These are phyloP conservation scores for Bos javanicus DNA, from an alignment of 2,113 vertebrate species.

Conservation along the genomic window DNA sequence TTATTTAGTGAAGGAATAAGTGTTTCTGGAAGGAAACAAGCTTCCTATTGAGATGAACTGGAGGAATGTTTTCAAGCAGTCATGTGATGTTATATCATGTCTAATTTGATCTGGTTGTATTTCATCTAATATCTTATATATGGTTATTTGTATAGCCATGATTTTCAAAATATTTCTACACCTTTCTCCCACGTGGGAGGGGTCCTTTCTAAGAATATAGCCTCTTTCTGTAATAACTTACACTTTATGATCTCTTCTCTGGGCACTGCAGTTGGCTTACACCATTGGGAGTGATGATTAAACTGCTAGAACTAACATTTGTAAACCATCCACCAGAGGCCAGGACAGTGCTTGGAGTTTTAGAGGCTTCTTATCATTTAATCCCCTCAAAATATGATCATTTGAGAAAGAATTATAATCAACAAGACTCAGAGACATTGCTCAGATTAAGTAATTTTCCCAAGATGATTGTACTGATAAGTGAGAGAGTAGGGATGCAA, in stretches of 20 bases:
- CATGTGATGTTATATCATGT: not conserved
- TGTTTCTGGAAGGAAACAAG: not conserved
- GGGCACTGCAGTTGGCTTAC: not conserved
- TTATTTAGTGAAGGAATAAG: not conserved
- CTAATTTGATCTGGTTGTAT: not conserved
- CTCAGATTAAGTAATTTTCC: not conserved
- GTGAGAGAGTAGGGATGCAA: not conserved
- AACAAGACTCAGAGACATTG: not conserved
- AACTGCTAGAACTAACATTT: not conserved
- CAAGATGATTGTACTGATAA: not conserved
- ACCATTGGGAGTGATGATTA: not conserved
- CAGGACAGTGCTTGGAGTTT: not conserved
- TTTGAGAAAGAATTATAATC: not conserved
- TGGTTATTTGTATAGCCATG: not conserved
- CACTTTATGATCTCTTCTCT: not conserved
- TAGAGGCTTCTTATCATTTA: not conserved
- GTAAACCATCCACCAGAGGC: not conserved
- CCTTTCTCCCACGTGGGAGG: not conserved
- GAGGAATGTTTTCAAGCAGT: not conserved
- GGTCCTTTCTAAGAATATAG: not conserved
- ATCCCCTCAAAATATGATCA: not conserved
- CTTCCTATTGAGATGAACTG: not conserved
- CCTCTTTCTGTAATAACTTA: not conserved
- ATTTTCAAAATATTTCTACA: not conserved
- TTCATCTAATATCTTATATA: not conserved